Evolutionary conservation across 2,797 vertebrate genomes (phyloP), one percentile per base, ranked within the genome.

Genomic region (Cephalopachus bancanus): DNA sequence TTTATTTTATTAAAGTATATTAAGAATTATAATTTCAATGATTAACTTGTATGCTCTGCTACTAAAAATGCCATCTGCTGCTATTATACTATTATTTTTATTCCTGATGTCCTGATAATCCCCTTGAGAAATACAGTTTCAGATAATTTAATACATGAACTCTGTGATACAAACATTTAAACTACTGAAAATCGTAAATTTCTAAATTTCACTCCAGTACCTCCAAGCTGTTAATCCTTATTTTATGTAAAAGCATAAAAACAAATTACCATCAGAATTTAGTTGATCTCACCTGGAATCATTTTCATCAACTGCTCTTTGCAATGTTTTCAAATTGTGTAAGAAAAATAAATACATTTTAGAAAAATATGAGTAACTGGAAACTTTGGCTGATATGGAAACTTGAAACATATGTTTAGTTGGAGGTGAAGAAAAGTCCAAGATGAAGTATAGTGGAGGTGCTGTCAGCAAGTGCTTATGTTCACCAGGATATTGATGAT

Each of bases 31-130:
- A 71, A 14, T 60, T 64, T 81, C 37, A 62, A 78, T 37, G 57
- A 93, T 67, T 91, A 74, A 89, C 64, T 55, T 91, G 11, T 81
- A 81, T 0, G 76, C n/a, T 65, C 30, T 72, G 11, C 69, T 33
- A 16, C 62, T 80, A 33, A 93, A 88, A 95, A 94, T 74, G 28
- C 89, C 83, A 97, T 62, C 62, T 93, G 28, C 30, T 81, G 30
- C 0, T 33, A 28, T 78, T 91, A 37, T 11, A 59, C 5, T 79
- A 89, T n/a, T 89, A 89, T 74, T 75, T 53, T 65, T 91, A 85
- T 94, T 86, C 67, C 30, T n/a, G 33, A 74, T 95, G 33, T 11
- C n/a, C 12, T 62, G 15, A 7, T 89, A 37, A 95, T 62, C 11
- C 9, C 49, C 71, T 7, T 44, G 37, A 87, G 74, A 75, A 92